Evolutionary conservation across 1,140 invertebrate genomes (phyloP).

Genomic region (Trinorchestia longiramus): DNA sequence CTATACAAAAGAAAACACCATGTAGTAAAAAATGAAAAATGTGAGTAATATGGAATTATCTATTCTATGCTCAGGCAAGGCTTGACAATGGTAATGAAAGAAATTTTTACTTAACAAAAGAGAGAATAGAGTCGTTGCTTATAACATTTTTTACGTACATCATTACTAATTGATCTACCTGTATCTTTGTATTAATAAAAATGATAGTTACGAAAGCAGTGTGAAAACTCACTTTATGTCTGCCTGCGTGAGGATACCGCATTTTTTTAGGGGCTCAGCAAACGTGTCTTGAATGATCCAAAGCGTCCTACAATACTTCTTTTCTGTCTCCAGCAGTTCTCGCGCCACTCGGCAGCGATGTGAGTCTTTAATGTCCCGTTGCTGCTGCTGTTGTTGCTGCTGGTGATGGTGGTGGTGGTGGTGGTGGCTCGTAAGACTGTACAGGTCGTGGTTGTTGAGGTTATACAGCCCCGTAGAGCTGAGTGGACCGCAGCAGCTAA

Average conservation of each 20-base stretch:
- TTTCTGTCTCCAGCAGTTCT: constrained; percentile 71
- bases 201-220: neutral
- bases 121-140: neutral
- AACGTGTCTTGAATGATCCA: constrained; percentile 70
- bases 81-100: neutral
- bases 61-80: neutral
- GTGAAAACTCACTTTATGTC: constrained; percentile 66
- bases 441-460: constrained; percentile 55
- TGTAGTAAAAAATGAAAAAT: neutral
- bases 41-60: neutral
- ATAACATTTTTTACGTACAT: neutral
- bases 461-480: neutral
- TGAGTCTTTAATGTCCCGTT: constrained; percentile 63
- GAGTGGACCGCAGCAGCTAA: constrained; percentile 31
- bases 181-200: neutral
- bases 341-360: constrained; percentile 69
- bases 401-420: neutral
- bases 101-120: neutral
- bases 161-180: neutral
- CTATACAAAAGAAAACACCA: neutral
- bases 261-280: constrained; percentile 69
- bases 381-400: constrained; percentile 17
- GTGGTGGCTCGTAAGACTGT: constrained; percentile 32
- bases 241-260: constrained; percentile 68
- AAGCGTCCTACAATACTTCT: constrained; percentile 71